Conservation (phyloP, 2,113 vertebrate species). For the Tenebrosternarchus preto region DNA sequence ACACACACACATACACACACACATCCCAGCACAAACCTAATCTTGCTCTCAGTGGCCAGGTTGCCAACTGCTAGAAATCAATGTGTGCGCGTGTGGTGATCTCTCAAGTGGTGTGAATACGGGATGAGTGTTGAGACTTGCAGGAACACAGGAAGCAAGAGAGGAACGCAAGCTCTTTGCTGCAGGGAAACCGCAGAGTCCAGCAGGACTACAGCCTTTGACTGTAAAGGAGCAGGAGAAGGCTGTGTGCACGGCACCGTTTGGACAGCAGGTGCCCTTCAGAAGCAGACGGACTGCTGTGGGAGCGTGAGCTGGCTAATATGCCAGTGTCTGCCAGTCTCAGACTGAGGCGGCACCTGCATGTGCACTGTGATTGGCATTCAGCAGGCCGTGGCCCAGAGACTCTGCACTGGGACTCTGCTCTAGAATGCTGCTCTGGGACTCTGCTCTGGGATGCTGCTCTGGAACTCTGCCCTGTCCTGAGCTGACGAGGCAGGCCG, state of each 20-base stretch:
- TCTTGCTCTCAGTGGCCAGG: conserved; percentile 23
- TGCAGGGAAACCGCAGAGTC: not conserved
- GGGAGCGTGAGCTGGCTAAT: conserved; percentile 2
- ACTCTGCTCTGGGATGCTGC: too few species aligned
- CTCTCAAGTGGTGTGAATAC: conserved; percentile 12
- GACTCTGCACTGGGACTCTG: too few species aligned
- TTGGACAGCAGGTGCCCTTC: not conserved
- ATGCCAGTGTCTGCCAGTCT: too few species aligned
- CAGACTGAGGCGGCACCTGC: too few species aligned
- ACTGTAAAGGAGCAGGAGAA: conserved; percentile 8
- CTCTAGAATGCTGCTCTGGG: too few species aligned
- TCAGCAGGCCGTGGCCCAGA: not conserved
- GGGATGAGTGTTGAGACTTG: not conserved
- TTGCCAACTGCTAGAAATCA: conserved; percentile 46
- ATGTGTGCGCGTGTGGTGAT: conserved; percentile 28
- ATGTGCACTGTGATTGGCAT: too few species aligned
- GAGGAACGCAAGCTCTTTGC: not conserved
- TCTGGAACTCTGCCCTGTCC: not conserved
- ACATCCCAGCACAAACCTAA: conserved; percentile 31
- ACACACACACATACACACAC: conserved; percentile 15
- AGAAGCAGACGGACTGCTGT: conserved; percentile 8
- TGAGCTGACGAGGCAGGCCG: too few species aligned
- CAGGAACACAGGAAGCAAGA: not conserved
- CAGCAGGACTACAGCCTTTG: not conserved
- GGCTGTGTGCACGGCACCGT: not conserved